A percentile compares a stretch with the other conserved stretches of the same genome.
Conservation (phyloP, 2,113 vertebrate species). For the Carassius auratus region DNA sequence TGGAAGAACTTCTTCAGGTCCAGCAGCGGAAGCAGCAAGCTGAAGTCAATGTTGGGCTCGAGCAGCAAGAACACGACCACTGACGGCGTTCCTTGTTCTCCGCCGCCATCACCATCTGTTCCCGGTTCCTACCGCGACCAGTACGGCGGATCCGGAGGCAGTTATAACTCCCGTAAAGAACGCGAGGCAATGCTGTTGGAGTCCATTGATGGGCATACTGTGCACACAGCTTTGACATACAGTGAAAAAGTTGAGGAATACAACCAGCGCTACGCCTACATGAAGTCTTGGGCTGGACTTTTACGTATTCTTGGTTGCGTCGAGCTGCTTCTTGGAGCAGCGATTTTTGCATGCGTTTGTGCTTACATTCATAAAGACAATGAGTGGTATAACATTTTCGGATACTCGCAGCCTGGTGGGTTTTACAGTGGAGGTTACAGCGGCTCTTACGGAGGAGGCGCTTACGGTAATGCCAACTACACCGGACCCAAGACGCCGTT, state of each 20-base stretch:
- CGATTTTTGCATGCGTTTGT: constrained; percentile 92
- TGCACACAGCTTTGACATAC: constrained; percentile 79
- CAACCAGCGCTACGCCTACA: constrained; percentile 85
- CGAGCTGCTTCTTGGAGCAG: constrained; percentile 90
- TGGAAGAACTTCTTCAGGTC: constrained; percentile 93
- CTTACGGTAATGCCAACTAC: constrained; percentile 80
- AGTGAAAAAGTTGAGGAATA: constrained; percentile 86
- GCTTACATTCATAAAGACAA: constrained; percentile 97
- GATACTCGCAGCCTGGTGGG: constrained; percentile 83
- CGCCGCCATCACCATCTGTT: constrained; percentile 80
- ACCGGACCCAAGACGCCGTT: constrained; percentile 91
- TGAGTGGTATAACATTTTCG: constrained; percentile 94
- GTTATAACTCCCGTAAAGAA: constrained; percentile 80
- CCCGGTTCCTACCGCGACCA: constrained; percentile 77
- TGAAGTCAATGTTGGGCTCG: constrained; percentile 73
- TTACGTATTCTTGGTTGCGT: constrained; percentile 87
- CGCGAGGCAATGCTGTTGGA: constrained; percentile 74
- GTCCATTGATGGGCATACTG: constrained; percentile 75
- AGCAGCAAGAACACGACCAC: constrained; percentile 75
- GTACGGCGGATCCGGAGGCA: constrained; percentile 77
- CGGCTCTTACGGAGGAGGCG: constrained; percentile 58
- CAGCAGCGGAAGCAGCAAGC: constrained; percentile 66
- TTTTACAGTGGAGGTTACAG: constrained; percentile 64
- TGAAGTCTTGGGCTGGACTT: constrained; percentile 97
- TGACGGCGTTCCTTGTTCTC: constrained; percentile 83